Percentiles rank a stretch among this genome's conserved stretches.
Conservation (phyloP, 2,113 vertebrate species). For the Orientallactaga bullata region DNA sequence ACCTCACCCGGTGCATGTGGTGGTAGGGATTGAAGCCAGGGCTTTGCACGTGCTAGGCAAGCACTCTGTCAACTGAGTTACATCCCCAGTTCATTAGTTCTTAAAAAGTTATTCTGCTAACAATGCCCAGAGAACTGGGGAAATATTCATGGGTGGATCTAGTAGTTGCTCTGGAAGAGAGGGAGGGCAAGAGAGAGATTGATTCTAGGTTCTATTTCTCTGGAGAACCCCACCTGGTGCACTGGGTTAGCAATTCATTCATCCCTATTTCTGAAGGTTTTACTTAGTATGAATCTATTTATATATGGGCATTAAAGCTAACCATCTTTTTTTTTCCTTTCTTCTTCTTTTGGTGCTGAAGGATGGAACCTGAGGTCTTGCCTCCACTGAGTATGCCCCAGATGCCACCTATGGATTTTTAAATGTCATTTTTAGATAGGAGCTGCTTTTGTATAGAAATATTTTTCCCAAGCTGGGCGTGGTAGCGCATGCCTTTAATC, state of each 20-base stretch:
- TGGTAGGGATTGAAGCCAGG: too few relatives aligned
- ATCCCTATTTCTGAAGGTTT: not conserved
- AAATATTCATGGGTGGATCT: not conserved
- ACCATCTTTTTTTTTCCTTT: not conserved
- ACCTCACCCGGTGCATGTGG: too few relatives aligned
- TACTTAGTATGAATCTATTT: not conserved
- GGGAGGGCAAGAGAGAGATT: not conserved
- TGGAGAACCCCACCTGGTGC: not conserved
- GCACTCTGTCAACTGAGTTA: too few relatives aligned
- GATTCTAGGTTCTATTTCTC: not conserved
- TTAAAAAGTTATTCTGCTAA: not conserved
- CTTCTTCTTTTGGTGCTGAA: not conserved
- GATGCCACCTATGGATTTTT: not conserved
- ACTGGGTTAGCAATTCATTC: not conserved
- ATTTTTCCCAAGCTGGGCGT: not conserved
- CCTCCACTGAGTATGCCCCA: not conserved
- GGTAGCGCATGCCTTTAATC: too few relatives aligned
- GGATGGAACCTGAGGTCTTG: not conserved
- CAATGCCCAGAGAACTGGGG: not conserved
- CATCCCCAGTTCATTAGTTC: too few relatives aligned
- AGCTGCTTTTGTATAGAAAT: not conserved
- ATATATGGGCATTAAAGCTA: conserved; percentile 3
- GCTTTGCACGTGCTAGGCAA: too few relatives aligned
- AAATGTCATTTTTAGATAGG: conserved; percentile 28
- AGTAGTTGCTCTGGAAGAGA: not conserved